Base-by-base conservation (phyloP, 2,113 vertebrate genomes). In the Elgaria multicarinata region DNA sequence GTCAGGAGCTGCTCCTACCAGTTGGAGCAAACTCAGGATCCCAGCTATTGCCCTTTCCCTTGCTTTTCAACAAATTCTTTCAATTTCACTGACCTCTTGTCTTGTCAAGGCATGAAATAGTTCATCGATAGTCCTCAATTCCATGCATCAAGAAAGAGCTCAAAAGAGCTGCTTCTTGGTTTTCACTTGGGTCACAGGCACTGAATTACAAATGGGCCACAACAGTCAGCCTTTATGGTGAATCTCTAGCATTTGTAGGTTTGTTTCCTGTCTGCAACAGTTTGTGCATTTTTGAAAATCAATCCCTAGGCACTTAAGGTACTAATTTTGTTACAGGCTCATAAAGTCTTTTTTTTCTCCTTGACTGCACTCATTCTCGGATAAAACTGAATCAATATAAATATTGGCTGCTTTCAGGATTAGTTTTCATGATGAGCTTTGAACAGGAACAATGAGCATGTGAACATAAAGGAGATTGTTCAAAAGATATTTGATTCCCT, bases 321-420 rank as follows among this genome's bases (percentile, higher is more conserved):
- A 53, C 2, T 90, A 89, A 87, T 93, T 92, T 89, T 86, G 64
- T 92, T 87, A 75, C 72, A 85, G 58, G 42, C 74, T 84, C 28
- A 69, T 62, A 86, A 89, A 80, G 39, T 75, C 75, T 85, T 87
- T 92, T 87, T 92, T 87, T 26, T 80, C 89, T 86, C 42, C 72
- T 91, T 89, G 77, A 87, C 87, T 92, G 64, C 87, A 89, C n/a
- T 87, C 66, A 75, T 92, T 93, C 64, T 94, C 13, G 53, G 81
- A 88, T 83, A 92, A 90, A 94, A 92, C 58, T 16, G 85, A 91
- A 92, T 93, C 90, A 92, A 93, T 92, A 92, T 28, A 91, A 91
- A 91, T 93, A 92, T 93, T 89, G 92, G 87, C 85, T 92, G 77
- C 85, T 85, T 92, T 94, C 92, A 92, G 77, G 80, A 89, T 90